These are phyloP conservation scores for Baccha elongata DNA, from an alignment of 2,888 invertebrate genomes.

Conservation along the genomic window DNA sequence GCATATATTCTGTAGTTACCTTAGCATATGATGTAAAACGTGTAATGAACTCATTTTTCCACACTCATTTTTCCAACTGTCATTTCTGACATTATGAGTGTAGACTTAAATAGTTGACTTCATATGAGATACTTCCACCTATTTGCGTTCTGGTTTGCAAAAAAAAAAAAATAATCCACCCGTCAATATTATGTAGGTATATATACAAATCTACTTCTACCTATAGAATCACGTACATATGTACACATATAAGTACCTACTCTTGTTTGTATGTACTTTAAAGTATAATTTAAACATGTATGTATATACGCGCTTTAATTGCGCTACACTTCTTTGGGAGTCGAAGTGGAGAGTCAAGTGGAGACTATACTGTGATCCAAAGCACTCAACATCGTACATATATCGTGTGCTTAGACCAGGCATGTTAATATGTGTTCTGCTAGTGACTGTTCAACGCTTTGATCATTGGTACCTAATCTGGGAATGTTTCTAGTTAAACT, in stretches of 20 bases:
- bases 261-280: constrained; percentile 10
- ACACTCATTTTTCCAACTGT: constrained; percentile 43
- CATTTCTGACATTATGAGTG: constrained; percentile 61
- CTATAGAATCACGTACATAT: background rate
- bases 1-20: background rate
- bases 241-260: constrained; percentile 27
- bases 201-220: background rate
- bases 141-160: background rate
- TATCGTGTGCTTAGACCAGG: background rate
- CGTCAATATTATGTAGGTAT: background rate
- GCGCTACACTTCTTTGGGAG: constrained; percentile 27
- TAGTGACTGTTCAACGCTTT: constrained; percentile 47
- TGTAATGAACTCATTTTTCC: constrained; percentile 55
- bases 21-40: constrained; percentile 31
- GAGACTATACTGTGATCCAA: constrained; percentile 10
- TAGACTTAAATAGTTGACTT: constrained; percentile 56
- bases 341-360: constrained; percentile 1
- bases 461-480: constrained; percentile 21
- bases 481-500: background rate
- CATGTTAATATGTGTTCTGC: constrained; percentile 38
- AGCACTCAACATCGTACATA: constrained; percentile 8
- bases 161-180: background rate
- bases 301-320: constrained; percentile 47
- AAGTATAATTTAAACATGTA: constrained; percentile 56
- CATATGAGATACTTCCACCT: constrained; percentile 24